Percentiles rank a stretch among this genome's conserved stretches.
phyloP scores from a whole-genome alignment of 2,888 invertebrate species.

The Eucera pruinosa region DNA sequence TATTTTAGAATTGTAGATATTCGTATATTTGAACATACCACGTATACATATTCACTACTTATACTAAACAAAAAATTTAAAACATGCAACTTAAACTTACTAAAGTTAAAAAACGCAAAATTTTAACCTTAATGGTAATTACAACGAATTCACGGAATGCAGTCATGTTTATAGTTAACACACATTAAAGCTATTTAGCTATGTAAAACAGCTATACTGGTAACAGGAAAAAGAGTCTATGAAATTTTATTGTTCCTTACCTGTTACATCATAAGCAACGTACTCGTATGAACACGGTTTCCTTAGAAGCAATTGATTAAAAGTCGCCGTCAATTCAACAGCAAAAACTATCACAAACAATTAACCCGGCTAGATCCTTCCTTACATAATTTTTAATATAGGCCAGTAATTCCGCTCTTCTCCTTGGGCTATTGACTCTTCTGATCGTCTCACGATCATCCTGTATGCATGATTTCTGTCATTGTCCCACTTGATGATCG shows the following conservation, averaged over 20 bases:
- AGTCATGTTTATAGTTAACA: no score
- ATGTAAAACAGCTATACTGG: neutral
- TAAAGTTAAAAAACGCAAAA: no score
- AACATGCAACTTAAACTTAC: no score
- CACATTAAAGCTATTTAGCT: no score
- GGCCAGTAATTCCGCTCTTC: constrained; percentile 35
- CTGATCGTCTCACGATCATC: constrained; percentile 15
- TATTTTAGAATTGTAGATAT: no score
- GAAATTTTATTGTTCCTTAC: constrained; percentile 15
- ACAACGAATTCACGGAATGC: neutral
- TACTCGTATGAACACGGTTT: neutral
- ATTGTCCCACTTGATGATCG: constrained; percentile 5
- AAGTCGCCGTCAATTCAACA: neutral
- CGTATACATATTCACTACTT: no score
- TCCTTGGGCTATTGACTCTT: constrained; percentile 42
- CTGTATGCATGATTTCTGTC: constrained; percentile 13
- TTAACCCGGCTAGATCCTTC: constrained; percentile 16
- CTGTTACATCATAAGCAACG: neutral
- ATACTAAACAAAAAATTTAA: no score
- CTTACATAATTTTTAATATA: constrained; percentile 22
- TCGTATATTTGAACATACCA: no score
- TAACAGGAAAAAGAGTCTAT: neutral
- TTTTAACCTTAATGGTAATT: no score
- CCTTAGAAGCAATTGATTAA: constrained; percentile 1
- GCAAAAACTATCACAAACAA: constrained; percentile 12